These are phyloP conservation scores for Rallus crepitans DNA, from an alignment of 2,797 vertebrate species.

Conservation along the genomic window DNA sequence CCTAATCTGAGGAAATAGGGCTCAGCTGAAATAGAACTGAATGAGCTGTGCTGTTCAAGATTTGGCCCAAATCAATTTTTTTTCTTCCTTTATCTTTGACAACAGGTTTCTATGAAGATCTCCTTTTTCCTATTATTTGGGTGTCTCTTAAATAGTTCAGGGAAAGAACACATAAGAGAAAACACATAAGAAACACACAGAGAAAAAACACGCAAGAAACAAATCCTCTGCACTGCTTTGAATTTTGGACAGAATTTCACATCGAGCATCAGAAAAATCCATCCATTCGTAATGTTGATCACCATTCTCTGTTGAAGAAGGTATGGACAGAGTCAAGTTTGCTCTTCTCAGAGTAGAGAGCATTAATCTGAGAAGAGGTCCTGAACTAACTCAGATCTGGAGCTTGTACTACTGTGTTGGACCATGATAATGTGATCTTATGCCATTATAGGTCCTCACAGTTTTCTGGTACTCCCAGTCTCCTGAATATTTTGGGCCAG, in stretches of 20 bases:
- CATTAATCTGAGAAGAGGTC: neutral
- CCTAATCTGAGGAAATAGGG: neutral
- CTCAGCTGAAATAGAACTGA: neutral
- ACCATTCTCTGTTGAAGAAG: neutral
- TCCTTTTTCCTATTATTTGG: neutral
- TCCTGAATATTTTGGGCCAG: neutral
- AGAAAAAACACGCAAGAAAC: neutral
- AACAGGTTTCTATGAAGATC: neutral
- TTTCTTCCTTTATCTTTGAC: neutral
- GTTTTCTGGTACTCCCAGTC: neutral
- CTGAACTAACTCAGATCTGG: neutral
- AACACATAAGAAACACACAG: neutral
- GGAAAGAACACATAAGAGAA: neutral
- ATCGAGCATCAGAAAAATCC: neutral
- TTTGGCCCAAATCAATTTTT: neutral
- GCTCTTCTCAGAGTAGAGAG: neutral
- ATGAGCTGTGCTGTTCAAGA: neutral
- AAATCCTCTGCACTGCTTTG: neutral
- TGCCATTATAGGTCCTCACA: neutral
- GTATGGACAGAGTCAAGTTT: neutral
- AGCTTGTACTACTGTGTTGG: fast-evolving
- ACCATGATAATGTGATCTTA: neutral
- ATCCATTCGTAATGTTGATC: fast-evolving
- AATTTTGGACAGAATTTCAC: neutral
- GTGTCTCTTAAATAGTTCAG: neutral